These are phyloP conservation scores for Phymorhynchus buccinoides DNA, from an alignment of 1,140 invertebrate genomes.

Conservation along the genomic window DNA sequence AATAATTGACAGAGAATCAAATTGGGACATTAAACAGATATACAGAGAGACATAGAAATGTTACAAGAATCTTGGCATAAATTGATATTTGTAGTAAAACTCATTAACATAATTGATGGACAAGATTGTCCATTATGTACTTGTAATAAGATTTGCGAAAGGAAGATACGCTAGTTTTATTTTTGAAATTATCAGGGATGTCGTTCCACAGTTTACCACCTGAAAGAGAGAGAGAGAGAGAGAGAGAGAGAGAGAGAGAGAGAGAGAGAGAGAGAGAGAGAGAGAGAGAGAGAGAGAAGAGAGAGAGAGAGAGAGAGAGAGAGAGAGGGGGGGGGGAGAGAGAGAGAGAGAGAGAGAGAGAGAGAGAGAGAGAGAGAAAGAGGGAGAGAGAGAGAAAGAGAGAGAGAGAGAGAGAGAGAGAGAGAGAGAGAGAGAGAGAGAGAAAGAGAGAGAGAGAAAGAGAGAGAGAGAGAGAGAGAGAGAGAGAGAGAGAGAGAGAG, in stretches of 20 bases:
- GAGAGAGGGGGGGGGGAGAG: neutral
- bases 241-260: constrained; percentile 42
- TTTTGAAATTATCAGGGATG: too few species aligned
- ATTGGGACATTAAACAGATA: too few species aligned
- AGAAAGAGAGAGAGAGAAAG: neutral
- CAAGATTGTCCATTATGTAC: too few species aligned
- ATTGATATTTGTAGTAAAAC: too few species aligned
- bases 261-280: too few species aligned
- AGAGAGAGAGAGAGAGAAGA: constrained; percentile 17
- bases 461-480: neutral
- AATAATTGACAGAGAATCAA: too few species aligned
- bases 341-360: neutral
- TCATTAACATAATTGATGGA: too few species aligned
- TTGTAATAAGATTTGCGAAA: too few species aligned
- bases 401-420: neutral
- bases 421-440: neutral
- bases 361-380: neutral
- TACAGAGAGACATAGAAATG: too few species aligned
- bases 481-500: neutral
- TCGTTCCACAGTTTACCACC: too few species aligned
- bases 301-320: neutral
- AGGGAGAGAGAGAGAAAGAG: neutral
- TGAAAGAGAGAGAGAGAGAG: neutral
- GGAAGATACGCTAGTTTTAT: too few species aligned
- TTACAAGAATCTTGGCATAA: too few species aligned